Conservation (phyloP, 2,113 vertebrate genomes). For the Panthera uncia region DNA sequence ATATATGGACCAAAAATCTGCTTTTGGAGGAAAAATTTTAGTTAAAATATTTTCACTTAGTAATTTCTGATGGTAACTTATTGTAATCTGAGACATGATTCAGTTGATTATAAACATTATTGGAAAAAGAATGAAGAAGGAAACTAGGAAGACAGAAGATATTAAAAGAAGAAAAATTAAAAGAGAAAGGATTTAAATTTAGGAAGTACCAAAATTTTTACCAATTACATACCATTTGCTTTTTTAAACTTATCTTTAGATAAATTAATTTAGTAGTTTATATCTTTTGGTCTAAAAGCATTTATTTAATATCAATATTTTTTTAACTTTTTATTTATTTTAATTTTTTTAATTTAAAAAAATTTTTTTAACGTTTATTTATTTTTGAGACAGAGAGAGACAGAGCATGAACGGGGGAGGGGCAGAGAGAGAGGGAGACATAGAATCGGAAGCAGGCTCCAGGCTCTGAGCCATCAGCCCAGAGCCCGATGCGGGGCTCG, state of each 20-base stretch:
- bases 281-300: conserved; percentile 27
- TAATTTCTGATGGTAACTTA: background rate
- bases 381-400: no score
- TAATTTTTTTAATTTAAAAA: no score
- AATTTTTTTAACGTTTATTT: no score
- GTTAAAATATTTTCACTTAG: background rate
- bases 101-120: background rate
- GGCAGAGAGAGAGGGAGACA: no score
- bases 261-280: background rate
- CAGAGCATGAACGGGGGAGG: no score
- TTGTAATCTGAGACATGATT: background rate
- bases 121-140: background rate
- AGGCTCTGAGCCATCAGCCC: no score
- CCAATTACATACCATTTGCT: background rate
- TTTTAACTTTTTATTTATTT: no score
- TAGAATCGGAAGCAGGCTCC: no score
- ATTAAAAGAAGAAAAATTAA: conserved; percentile 1
- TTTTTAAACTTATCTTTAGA: background rate
- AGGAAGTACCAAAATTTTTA: conserved; percentile 5
- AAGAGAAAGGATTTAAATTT: background rate
- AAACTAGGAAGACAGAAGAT: background rate
- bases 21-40: background rate
- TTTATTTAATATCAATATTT: conserved; percentile 8
- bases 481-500: no score
- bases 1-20: background rate